Conservation (phyloP, 2,888 invertebrate genomes). For the Poecilobothrus nobilitatus region DNA sequence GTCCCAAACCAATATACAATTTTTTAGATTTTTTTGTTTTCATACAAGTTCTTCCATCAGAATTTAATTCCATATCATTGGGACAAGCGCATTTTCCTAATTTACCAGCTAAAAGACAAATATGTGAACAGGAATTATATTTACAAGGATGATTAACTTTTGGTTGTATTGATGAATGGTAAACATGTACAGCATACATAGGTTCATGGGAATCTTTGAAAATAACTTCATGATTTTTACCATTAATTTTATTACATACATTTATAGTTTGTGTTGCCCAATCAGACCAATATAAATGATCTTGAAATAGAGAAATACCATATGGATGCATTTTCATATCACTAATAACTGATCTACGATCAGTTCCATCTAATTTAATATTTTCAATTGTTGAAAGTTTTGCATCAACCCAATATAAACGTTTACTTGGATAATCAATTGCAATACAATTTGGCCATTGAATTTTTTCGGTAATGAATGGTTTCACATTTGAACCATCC, state of each 20-base stretch:
- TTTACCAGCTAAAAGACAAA: constrained; percentile 61
- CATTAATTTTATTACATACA: constrained; percentile 68
- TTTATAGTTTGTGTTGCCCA: constrained; percentile 69
- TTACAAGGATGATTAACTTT: constrained; percentile 55
- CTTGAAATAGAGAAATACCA: constrained; percentile 78
- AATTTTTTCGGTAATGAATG: constrained; percentile 56
- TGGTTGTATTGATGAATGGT: constrained; percentile 59
- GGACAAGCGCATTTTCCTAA: constrained; percentile 67
- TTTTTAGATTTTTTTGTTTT: constrained; percentile 43
- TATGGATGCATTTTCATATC: constrained; percentile 71
- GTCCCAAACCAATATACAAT: constrained; percentile 47
- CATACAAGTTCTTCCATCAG: constrained; percentile 51
- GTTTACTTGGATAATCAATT: constrained; percentile 65
- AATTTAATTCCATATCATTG: constrained; percentile 54
- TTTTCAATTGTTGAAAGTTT: constrained; percentile 59
- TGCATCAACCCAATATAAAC: constrained; percentile 86
- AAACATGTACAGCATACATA: constrained; percentile 56
- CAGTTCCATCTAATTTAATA: constrained; percentile 54
- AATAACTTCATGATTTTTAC: constrained; percentile 52
- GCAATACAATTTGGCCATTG: constrained; percentile 80
- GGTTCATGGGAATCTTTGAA: constrained; percentile 44
- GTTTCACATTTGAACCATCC: constrained; percentile 63
- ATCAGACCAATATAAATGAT: constrained; percentile 84
- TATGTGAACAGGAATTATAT: constrained; percentile 57
- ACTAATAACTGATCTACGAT: constrained; percentile 52